Base-by-base conservation (phyloP, 2,888 invertebrate species). In the Ashinkailepas kermadecensis region DNA sequence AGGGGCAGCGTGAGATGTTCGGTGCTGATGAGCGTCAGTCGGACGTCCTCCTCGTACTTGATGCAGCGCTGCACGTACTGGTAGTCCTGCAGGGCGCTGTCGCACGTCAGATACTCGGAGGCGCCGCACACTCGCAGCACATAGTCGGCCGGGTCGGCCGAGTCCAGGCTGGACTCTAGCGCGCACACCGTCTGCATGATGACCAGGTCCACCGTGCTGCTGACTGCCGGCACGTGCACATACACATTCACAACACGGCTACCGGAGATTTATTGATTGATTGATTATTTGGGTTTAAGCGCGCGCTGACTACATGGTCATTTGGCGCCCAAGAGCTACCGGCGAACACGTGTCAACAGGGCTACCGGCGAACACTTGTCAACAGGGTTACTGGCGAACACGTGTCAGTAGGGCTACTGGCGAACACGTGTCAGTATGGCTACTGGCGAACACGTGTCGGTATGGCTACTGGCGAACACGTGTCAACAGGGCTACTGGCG, bases 11-110 rank as follows among this genome's bases (percentile, higher is more conserved):
- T 90, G 83, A 93, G 91, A 82, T 91, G 91, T 84, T 92, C 91
- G 62, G 90, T 89, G 81, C 88, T 88, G 88, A 90, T 87, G 83
- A 92, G 87, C 85, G 93, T 93, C 83, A 94, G 87, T 65, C 91
- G 89, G 4, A 96, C 94, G 88, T 97, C 97, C 86, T 93, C 92
- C 87, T 97, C 97, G 86, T 97, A 88, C 86, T 97, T 96, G 82
- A 97, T 93, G 87, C 97, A 97, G 86, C 93, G 93, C 86, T 97
- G 95, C 82, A 97, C 93, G 87, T 97, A 97, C 87, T 96, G 95
- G 87, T 97, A 95, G 87, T 96, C 95, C 83, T 93, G 93, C 62
- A 98, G 90, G 18, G 91, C 91, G 64, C 95, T 94, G 81, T 94
- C 93, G 21, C 94, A 92, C 0, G 93, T 92, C 64, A 98, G 88